Percentiles rank a stretch among this genome's conserved stretches.
Conservation (phyloP, 2,113 vertebrate genomes). For the Pelobates fuscus region DNA sequence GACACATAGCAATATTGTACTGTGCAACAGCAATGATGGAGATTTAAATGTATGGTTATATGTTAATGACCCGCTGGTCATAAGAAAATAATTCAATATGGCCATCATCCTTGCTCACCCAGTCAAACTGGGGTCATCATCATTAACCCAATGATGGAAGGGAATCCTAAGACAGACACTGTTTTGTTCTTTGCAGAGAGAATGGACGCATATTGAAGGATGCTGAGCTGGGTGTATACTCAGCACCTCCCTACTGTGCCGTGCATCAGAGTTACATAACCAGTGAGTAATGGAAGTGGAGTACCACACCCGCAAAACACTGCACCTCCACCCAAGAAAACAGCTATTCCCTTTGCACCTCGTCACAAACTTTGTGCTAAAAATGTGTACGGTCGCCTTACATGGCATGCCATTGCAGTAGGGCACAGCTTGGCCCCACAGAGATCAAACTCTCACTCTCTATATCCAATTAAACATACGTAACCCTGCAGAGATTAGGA, state of each 20-base stretch:
- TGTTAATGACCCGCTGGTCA: too few species aligned
- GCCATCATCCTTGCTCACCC: too few species aligned
- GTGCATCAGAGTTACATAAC: slow-evolving; percentile 30
- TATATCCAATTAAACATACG: too few species aligned
- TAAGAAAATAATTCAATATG: too few species aligned
- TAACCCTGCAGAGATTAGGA: not conserved
- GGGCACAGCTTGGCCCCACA: not conserved
- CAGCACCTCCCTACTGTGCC: slow-evolving; percentile 28
- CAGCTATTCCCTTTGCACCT: not conserved
- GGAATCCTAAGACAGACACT: not conserved
- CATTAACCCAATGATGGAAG: not conserved
- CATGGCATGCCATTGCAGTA: not conserved
- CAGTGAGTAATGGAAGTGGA: slow-evolving; percentile 21
- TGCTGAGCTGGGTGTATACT: slow-evolving; percentile 33
- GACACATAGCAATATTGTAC: too few species aligned
- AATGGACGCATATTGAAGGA: slow-evolving; percentile 12
- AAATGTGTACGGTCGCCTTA: not conserved
- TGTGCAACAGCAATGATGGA: too few species aligned
- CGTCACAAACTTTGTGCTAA: not conserved
- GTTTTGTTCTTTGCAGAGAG: not conserved
- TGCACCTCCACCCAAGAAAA: not conserved
- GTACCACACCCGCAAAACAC: slow-evolving; percentile 31
- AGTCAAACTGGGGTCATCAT: too few species aligned
- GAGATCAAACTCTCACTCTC: too few species aligned
- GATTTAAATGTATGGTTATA: too few species aligned